Base-by-base conservation (phyloP, 2,888 invertebrate genomes). In the Orchesellides sinensis region DNA sequence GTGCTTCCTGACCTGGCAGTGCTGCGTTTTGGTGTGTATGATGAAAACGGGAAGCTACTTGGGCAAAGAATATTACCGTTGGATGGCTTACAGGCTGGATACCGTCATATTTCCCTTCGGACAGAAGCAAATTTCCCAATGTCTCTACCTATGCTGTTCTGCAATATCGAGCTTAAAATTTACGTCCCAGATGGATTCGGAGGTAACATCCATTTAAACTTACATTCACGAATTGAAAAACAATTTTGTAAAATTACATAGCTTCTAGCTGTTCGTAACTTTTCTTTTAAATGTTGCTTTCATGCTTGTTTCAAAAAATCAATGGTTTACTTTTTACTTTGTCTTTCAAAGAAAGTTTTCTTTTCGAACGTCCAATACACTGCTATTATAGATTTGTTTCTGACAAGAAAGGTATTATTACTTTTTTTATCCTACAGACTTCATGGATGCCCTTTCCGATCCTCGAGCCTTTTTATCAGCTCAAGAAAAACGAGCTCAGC, bases 61-160 rank as follows among this genome's bases (percentile, higher is more conserved):
- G 99, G 99, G 0, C 99, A 99, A 90, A 92, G 99, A 75, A 99
- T 99, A 89, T 92, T 99, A 83, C 99, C 99, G 0, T 91, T 99
- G 85, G 99, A 99, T 90, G 99, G 99, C 49, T 92, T 99, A 77
- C 98, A 99, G 91, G 97, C 98, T 0, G 98, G 99, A 56, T 99
- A 98, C 91, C 93, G 99, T 0, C 99, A 99, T 91, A 99, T 99
- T 89, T 97, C 99, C 0, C 92, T 99, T 23, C 91, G 99, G 84
- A 99, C 99, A 0, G 99, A 99, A 90, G 98, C 99, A 77, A 99
- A 99, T 91, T 98, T 99, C 91, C 98, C 99, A 77, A 96, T 99
- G 95, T 98, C 99, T 0, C 92, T 99, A 89, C 98, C 99, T 47
- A 99, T 99, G 95, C 92, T 99, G 86, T 99, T 99, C 92, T 99